Conservation (phyloP, 53 echinoderm and acorn worm genomes). For the Hippasteria phrygiana region DNA sequence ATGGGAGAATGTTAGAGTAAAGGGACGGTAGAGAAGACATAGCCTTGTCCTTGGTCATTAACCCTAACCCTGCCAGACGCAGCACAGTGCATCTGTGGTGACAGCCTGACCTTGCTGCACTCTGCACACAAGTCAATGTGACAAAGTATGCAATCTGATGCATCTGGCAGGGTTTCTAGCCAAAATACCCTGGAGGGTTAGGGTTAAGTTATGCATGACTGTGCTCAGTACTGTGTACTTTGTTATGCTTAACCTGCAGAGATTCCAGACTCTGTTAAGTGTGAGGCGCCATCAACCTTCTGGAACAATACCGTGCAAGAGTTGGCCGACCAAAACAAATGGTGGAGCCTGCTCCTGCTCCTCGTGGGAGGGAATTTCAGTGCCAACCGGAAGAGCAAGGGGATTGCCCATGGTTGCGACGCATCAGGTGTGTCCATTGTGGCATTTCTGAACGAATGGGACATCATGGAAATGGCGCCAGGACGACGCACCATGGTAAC, state of each 20-base stretch:
- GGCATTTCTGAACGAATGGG: slow-evolving; percentile 44
- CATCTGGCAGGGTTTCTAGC: too few species aligned
- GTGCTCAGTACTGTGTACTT: background rate
- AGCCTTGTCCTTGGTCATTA: too few species aligned
- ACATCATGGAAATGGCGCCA: background rate
- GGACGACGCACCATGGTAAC: slow-evolving; percentile 50
- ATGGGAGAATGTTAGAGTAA: too few species aligned
- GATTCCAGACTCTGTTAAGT: slow-evolving; percentile 37
- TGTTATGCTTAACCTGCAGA: slow-evolving; percentile 16
- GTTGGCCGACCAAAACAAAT: slow-evolving; percentile 37
- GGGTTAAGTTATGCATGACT: background rate
- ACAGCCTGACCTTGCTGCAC: too few species aligned
- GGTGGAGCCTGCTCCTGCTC: slow-evolving; percentile 51
- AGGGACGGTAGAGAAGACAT: too few species aligned
- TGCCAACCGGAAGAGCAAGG: slow-evolving; percentile 9
- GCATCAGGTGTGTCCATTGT: slow-evolving; percentile 51
- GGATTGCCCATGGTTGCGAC: slow-evolving; percentile 64
- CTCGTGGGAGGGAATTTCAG: slow-evolving; percentile 61
- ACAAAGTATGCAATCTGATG: too few species aligned
- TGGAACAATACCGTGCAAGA: slow-evolving; percentile 44
- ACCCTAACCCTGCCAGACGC: too few species aligned
- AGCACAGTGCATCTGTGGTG: too few species aligned
- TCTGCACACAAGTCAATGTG: too few species aligned
- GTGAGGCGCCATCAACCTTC: slow-evolving; percentile 12
- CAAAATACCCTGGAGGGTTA: background rate